Conservation (phyloP, 2,888 invertebrate species). For the Eledona agricola region DNA sequence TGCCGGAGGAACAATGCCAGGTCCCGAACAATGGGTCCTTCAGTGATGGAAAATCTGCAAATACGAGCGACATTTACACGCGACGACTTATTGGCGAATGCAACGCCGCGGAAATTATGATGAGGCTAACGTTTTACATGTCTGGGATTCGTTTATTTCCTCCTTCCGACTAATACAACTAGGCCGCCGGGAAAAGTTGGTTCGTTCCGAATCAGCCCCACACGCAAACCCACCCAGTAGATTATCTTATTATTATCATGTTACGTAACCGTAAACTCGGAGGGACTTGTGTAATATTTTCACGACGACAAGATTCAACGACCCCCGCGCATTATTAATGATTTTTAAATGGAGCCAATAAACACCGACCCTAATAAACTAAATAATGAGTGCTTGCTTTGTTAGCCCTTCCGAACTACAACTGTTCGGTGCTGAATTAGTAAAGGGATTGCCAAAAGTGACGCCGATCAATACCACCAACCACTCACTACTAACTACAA, state of each 20-base stretch:
- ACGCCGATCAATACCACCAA: no score
- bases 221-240: constrained; percentile 28
- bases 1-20: constrained; percentile 50
- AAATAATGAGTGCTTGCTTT: constrained; percentile 24
- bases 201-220: constrained; percentile 24
- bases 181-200: constrained; percentile 22
- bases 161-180: no score
- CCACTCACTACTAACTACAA: no score
- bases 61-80: constrained; percentile 37
- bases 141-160: constrained; percentile 29
- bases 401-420: constrained; percentile 11
- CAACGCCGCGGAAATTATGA: constrained; percentile 35
- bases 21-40: constrained; percentile 50
- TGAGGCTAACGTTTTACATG: constrained; percentile 28
- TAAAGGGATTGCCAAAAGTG: constrained; percentile 3
- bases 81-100: constrained; percentile 37
- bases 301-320: constrained; percentile 13
- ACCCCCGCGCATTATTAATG: constrained; percentile 11
- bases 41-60: constrained; percentile 49
- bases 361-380: constrained; percentile 21
- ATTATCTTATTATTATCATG: constrained; percentile 32
- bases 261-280: constrained; percentile 22
- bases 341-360: constrained; percentile 22
- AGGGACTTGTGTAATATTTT: constrained; percentile 21
- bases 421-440: constrained; percentile 5